Base-by-base conservation (phyloP, 2,797 vertebrate species). In the Yasuhikotakia modesta region DNA sequence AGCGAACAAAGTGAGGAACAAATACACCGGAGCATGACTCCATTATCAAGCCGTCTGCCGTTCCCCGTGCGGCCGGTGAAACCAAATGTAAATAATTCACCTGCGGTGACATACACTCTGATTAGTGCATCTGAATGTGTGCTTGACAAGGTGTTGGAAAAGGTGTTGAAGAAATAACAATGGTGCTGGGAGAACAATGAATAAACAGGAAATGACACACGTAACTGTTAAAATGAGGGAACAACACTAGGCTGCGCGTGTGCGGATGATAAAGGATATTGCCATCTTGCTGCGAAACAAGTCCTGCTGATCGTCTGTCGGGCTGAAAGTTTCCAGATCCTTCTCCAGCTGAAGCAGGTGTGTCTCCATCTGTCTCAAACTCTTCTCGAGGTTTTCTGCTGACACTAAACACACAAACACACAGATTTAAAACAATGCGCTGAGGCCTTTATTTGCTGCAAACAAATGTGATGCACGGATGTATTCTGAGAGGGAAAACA, bases 311-410 rank as follows among this genome's bases (percentile, higher is more conserved):
- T 98, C 94, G 89, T 96, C 95, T 61, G 94, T 87, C 90, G 90
- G 93, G 79, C 95, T 94, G 92, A 97, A 97, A 85, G 95, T 97
- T 91, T 96, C 92, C 92, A 99, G 94, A 94, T 98, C 95, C 90
- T 91, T 97, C 90, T 98, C 96, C 92, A 99, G 94, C 92, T 98
- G 96, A 83, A 94, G 91, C 92, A 99, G 94, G 90, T 99, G 97
- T 84, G 86, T 92, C 90, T 97, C 96, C 96, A 99, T 99, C 93
- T 97, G 96, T 88, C 93, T 95, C 83, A 99, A 92, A 91, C 91
- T 97, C 92, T 97, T 98, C 90, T 98, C 97, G 92, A 99, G 91
- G 91, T 93, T 96, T 94, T 98, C 97, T 87, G 94, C 96, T 86
- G 97, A 98, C 81, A 97, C 97, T 99, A 80, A 7, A 83, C 63